Conservation (phyloP, 1,140 invertebrate genomes). For the Pseudomyrmex cubaensis region DNA sequence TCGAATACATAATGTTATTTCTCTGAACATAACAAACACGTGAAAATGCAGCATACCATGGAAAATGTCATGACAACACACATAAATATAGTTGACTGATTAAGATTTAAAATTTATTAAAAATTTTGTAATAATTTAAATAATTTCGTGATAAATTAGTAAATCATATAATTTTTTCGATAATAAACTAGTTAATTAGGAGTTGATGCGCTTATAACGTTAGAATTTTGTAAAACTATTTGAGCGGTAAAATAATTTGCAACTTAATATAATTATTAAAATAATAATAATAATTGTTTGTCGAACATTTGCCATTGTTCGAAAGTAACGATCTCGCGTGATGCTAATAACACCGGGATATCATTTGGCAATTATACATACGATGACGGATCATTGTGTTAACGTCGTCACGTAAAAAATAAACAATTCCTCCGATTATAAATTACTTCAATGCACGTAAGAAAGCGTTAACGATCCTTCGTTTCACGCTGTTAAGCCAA, state of each 20-base stretch:
- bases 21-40: too few species aligned
- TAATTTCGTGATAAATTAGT: too few species aligned
- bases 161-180: too few species aligned
- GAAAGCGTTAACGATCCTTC: conserved; percentile 27
- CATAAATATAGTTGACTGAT: too few species aligned
- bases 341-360: conserved; percentile 32
- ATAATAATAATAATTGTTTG: not conserved
- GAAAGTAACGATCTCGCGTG: not conserved
- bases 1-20: not conserved
- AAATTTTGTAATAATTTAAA: too few species aligned
- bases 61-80: too few species aligned
- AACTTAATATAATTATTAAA: not conserved
- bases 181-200: not conserved
- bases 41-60: too few species aligned
- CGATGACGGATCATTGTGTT: not conserved
- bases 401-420: not conserved
- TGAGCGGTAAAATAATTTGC: not conserved
- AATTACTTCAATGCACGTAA: conserved; percentile 14
- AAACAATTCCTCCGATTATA: conserved; percentile 33
- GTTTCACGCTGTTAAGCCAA: not conserved
- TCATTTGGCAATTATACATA: conserved; percentile 17
- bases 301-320: not conserved
- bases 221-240: conserved; percentile 2
- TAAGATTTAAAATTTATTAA: too few species aligned
- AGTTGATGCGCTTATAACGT: not conserved